Base-by-base conservation (phyloP, 2,797 vertebrate genomes). In the Pelochelys cantorii region DNA sequence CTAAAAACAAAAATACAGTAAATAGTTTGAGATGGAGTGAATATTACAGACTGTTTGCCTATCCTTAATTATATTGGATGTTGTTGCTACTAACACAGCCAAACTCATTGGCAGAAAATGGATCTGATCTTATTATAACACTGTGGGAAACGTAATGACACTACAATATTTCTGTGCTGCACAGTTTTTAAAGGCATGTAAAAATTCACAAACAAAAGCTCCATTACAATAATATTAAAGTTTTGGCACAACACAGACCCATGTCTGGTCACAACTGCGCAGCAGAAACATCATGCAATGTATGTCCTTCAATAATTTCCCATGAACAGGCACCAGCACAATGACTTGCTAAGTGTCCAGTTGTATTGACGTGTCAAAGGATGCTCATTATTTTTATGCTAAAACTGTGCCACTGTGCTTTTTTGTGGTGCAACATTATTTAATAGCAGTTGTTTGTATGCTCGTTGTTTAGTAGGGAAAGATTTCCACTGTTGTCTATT, bases 71-170 rank as follows among this genome's bases (percentile, higher is more conserved):
- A 88, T n/a, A 84, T 85, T 14, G 34, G 90, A 90, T 55, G 34
- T 54, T 83, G 52, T 68, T 83, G 71, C 81, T 81, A 80, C 60
- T 92, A 89, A 88, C 85, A 86, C 53, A 74, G 77, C 34, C 86
- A 90, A 90, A 89, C 87, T 92, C 93, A 87, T 93, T 65, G 82
- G 90, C 54, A 89, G 79, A 77, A 93, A 93, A 83, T 95, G 85
- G 89, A 79, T 42, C 87, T 91, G 88, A 91, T 94, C 91, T 92
- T 91, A 95, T 94, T 92, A 89, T 93, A 95, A 90, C 83, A 95
- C 84, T 94, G 83, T 77, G 54, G 0, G 57, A 83, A 94, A 85
- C 71, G 71, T 89, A 83, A 75, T 42, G 8, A 22, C 18, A 55
- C 11, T 6, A 6, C 7, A 27, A 14, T 85, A 89, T 53, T 91